Evolutionary conservation across 92 coral and sea anemone genomes (phyloP), one percentile per base, ranked within the genome.

Genomic region (Actinostola sp.): DNA sequence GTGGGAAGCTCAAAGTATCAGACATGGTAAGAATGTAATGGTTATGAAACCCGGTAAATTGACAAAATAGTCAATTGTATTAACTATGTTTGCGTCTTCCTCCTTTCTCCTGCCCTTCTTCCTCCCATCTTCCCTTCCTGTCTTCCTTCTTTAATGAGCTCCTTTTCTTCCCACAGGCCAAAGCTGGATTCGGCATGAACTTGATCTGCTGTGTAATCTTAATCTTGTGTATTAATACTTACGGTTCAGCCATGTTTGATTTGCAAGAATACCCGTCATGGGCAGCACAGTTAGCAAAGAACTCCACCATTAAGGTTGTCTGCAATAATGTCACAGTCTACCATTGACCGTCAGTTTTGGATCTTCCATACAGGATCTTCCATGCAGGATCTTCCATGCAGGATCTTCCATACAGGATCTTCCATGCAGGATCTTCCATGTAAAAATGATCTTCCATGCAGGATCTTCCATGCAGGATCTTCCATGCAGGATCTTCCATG

Each of bases 161-260:
- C n/a, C n/a, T 39, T 61, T 62, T 9, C 51, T 50, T n/a, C 51
- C 67, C 48, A 67, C 49, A 94, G 99, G 99, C 99, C 9, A 88
- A 91, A 70, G 89, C 86, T 78, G 99, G 99, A 9, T 15, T 95
- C 0, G 93, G 91, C 35, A 95, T 91, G 99, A 95, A 95, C 65
- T 49, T 95, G 3, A 70, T 86, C 12, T 88, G 92, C 35, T 92
- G 91, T 31, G 87, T 83, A 48, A 77, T 91, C 34, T 65, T 95
- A 43, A 26, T 95, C 64, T 23, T 91, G 7, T 95, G 97, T 43
- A 58, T 88, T 63, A 79, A 95, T 32, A 77, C 85, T 0, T 93
- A 77, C 51, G 98, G 98, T 11, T 73, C 79, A 23, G 71, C 92
- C 63, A 92, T 87, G 90, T 92, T 92, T 50, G 91, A 92, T 63